Evolutionary conservation across 2,888 invertebrate genomes (phyloP).

Genomic region (Empis livida): DNA sequence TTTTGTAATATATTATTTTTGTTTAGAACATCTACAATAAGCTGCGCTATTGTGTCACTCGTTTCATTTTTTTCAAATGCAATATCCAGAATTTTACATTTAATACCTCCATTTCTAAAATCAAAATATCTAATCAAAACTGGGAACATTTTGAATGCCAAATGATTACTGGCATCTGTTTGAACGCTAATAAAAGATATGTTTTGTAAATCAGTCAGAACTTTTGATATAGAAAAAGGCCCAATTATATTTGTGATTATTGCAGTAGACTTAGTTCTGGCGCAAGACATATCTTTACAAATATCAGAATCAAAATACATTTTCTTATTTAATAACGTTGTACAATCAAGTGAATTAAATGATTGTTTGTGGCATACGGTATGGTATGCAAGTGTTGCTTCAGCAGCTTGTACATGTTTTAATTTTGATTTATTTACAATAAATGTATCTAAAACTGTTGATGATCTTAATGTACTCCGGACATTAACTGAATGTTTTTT

Average conservation of each 20-base stretch:
- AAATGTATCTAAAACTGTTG: conserved; percentile 1
- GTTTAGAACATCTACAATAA: no score
- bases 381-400: conserved; percentile 4
- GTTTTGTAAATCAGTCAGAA: conserved; percentile 1
- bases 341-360: conserved; percentile 3
- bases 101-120: no score
- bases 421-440: conserved; percentile 1
- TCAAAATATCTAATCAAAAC: conserved; percentile 4
- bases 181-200: conserved; percentile 2
- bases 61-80: no score
- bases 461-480: conserved; percentile 1
- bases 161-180: conserved; percentile 5
- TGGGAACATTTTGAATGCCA: conserved; percentile 4
- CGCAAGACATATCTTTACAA: conserved; percentile 2
- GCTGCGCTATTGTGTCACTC: no score
- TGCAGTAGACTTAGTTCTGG: conserved; percentile 3
- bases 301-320: conserved; percentile 3
- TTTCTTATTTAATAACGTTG: conserved; percentile 4
- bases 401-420: conserved; percentile 1
- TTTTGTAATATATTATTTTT: no score
- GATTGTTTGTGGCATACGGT: conserved; percentile 4
- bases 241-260: conserved; percentile 4
- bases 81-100: no score
- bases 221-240: conserved; percentile 5
- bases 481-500: conserved; percentile 3